phyloP scores from a whole-genome alignment of 2,888 invertebrate species.

The Troglohyphantes excavatus region DNA sequence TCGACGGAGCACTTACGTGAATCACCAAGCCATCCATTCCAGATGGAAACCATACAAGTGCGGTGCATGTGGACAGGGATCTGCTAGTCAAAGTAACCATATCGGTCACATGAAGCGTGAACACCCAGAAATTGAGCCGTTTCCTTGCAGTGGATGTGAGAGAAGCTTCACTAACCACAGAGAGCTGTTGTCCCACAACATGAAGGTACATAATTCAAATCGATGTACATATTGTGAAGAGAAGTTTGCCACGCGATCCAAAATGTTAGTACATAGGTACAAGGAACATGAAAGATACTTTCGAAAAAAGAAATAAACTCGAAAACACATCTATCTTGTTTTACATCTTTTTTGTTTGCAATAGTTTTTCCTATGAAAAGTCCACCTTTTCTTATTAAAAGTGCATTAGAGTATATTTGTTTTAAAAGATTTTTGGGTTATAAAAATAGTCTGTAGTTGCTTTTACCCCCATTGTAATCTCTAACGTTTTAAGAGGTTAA shows the following conservation, averaged over 20 bases:
- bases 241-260: background rate
- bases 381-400: no score
- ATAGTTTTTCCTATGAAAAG: no score
- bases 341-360: no score
- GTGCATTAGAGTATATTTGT: no score
- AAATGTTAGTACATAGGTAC: background rate
- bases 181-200: conserved; percentile 8
- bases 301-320: no score
- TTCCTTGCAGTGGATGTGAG: conserved; percentile 2
- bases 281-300: conserved; percentile 25
- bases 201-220: background rate
- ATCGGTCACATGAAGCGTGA: conserved; percentile 1
- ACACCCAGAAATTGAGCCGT: conserved; percentile 18
- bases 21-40: conserved; percentile 32
- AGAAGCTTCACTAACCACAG: background rate
- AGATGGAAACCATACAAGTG: conserved; percentile 29
- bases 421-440: no score
- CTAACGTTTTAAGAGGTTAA: no score
- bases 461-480: no score
- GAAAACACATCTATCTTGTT: no score
- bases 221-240: conserved; percentile 28
- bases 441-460: no score
- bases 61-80: background rate
- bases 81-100: conserved; percentile 17
- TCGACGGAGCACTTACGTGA: conserved; percentile 20